Percentiles rank a stretch among this genome's conserved stretches.
These are phyloP conservation scores for Dipus sagitta DNA, from an alignment of 2,797 vertebrate species.

Conservation along the genomic window DNA sequence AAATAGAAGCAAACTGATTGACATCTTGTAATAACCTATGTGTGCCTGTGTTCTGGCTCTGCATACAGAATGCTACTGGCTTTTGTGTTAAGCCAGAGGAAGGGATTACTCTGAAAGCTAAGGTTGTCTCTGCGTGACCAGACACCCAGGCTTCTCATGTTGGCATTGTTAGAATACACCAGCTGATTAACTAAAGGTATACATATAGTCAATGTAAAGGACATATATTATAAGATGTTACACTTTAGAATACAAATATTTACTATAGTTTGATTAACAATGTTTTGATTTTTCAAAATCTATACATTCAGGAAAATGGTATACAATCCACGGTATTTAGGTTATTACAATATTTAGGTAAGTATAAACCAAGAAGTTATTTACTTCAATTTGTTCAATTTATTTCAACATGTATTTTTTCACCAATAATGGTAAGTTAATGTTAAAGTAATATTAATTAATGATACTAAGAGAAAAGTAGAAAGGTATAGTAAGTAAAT, in stretches of 20 bases:
- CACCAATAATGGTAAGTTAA: too few species aligned
- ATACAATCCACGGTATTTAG: not conserved
- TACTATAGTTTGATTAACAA: not conserved
- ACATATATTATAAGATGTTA: too few species aligned
- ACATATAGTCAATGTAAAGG: not conserved
- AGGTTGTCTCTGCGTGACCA: constrained; percentile 74
- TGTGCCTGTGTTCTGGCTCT: constrained; percentile 62
- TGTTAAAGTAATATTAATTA: too few species aligned
- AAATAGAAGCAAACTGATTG: constrained; percentile 68
- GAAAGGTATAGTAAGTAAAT: not conserved
- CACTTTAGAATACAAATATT: not conserved
- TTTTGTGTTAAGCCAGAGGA: constrained; percentile 49
- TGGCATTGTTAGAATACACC: constrained; percentile 81
- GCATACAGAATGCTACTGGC: constrained; percentile 75
- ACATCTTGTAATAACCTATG: constrained; percentile 46
- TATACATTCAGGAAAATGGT: not conserved
- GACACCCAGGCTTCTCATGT: constrained; percentile 73
- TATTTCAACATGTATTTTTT: too few species aligned
- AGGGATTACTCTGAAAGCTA: constrained; percentile 71
- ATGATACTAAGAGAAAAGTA: too few species aligned
- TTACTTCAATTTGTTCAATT: not conserved
- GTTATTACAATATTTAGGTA: not conserved
- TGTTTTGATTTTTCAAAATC: not conserved
- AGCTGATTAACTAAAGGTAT: constrained; percentile 51
- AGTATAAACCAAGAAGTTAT: not conserved